Base-by-base conservation (phyloP, 2,888 invertebrate genomes). In the Eumerus sabulonum region DNA sequence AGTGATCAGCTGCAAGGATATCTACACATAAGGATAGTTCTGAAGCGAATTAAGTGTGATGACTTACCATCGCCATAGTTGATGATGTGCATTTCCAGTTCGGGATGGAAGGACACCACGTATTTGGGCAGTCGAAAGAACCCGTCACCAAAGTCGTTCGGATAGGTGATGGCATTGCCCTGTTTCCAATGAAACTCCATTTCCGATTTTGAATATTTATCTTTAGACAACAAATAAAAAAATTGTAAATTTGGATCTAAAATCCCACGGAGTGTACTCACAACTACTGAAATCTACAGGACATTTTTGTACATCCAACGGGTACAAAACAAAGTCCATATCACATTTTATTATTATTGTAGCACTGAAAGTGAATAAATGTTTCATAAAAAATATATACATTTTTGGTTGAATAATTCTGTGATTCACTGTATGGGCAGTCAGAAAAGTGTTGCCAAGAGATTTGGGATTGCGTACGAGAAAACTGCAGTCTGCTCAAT, bases 251-350 rank as follows among this genome's bases (percentile, higher is more conserved):
- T 7, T 7, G 2, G 27, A 27, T 27, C 27, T 7, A n/a, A n/a
- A n/a, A n/a, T n/a, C n/a, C n/a, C n/a, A n/a, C n/a, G 27, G 27
- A 7, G 27, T 27, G 45, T 86, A 91, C 92, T 91, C 89, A 92
- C 92, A 92, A 86, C 92, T 92, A 86, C 92, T 92, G 85, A 92
- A 92, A 86, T 92, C 92, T 84, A 92, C 91, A 67, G 90, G 90
- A 86, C 92, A 92, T 84, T 91, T 91, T 86, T 92, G 92, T 45
- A 92, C 92, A 85, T 92, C 92, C 83, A 92, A 86, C 14, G 92
- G 92, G 84, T 92, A 92, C 74, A 92, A 88, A 64, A 91, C 92
- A 86, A 92, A 92, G 86, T 92, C 91, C 92, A 92, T 92, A 86
- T 92, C 91, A 86, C 92, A 92, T 87, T 92, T 92, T 82, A 92